Base-by-base conservation (phyloP, 2,113 vertebrate species). In the Chaenogobius annularis region DNA sequence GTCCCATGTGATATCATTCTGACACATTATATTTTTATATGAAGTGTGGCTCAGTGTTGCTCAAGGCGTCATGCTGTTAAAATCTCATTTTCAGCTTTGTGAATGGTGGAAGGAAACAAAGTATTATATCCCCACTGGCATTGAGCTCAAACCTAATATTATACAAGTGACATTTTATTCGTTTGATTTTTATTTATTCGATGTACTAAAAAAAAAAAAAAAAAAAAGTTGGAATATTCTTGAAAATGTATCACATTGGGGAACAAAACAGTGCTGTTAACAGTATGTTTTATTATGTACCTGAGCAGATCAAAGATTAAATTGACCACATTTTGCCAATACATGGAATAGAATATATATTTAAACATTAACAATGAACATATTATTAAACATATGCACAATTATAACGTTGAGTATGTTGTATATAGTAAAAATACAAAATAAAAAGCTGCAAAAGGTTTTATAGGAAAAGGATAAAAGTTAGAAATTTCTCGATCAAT, bases 91-190 rank as follows among this genome's bases (percentile, higher is more conserved):
- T 47, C 26, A 17, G 26, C 14, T 65, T 59, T 73, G 65, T 71
- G 69, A 77, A 74, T 70, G 47, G 15, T 23, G 26, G 26, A 70
- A 63, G 59, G 46, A 79, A 74, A 73, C 15, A 65, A 13, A 47
- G 22, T 64, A 72, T 72, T 52, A 65, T 68, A 80, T 81, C 66
- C 64, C 17, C 47, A 40, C 71, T 56, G 0, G 61, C 64, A 15
- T 17, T 64, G 46, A 7, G 0, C 64, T 26, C 17, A 23, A 64
- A 10, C 66, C 67, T 77, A 65, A 58, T 22, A 31, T 66, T 69
- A 20, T 7, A 66, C 17, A 35, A 23, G 22, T 0, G 73, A 47
- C 37, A 9, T 19, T 47, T 74, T 26, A 0, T 71, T 74, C 19
- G 0, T 73, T 47, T 46, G 3, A 20, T 11, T 43, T 1, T 44